These are phyloP conservation scores for Rallus crepitans DNA, from an alignment of 2,797 vertebrate species.

Conservation along the genomic window DNA sequence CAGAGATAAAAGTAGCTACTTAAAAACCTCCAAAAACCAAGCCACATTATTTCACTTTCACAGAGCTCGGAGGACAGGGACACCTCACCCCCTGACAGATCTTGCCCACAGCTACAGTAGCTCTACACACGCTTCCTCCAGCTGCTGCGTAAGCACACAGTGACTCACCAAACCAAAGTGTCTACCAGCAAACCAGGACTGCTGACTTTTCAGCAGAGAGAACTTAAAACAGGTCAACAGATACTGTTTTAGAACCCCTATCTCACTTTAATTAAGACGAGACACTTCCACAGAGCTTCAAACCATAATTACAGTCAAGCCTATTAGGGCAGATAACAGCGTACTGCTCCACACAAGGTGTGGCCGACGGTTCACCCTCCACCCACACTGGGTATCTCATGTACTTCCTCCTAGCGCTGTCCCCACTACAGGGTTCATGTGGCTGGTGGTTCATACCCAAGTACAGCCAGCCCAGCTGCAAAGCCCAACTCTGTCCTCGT, in stretches of 20 bases:
- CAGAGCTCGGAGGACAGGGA: neutral
- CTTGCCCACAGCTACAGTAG: neutral
- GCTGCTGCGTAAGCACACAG: accelerated
- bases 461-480: neutral
- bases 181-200: neutral
- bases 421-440: neutral
- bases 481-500: neutral
- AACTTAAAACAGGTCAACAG: neutral
- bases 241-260: accelerated
- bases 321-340: neutral
- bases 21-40: neutral
- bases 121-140: accelerated
- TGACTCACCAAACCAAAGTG: neutral
- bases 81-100: neutral
- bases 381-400: neutral
- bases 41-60: neutral
- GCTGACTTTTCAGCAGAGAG: neutral
- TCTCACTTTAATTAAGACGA: slow-evolving; percentile 31
- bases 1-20: neutral
- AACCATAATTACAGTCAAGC: neutral
- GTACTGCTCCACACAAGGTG: neutral
- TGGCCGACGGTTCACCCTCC: accelerated
- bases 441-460: neutral
- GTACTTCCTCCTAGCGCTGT: neutral
- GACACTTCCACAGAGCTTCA: neutral